Percentiles rank a stretch among this genome's conserved stretches.
phyloP scores from a whole-genome alignment of 2,113 vertebrate genomes.

The Pteronura brasiliensis region DNA sequence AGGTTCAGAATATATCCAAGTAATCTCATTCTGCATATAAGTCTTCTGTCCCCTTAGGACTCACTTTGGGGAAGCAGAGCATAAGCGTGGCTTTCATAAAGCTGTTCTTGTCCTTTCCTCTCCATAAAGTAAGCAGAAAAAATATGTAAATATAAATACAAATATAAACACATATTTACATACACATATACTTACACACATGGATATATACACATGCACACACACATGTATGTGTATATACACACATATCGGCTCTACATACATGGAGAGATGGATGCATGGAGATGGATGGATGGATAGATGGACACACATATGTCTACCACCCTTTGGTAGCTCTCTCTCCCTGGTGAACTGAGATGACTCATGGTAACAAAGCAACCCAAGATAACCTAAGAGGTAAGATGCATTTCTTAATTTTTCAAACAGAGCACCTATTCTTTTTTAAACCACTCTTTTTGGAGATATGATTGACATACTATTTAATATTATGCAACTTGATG shows the following conservation, averaged over 20 bases:
- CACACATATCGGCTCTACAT: too few relatives aligned
- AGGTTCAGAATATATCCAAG: not conserved
- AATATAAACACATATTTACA: not conserved
- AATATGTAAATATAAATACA: not conserved
- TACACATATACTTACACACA: not conserved
- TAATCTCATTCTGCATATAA: not conserved
- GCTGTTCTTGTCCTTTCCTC: not conserved
- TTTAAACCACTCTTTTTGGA: not conserved
- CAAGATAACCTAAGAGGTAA: not conserved
- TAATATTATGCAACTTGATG: not conserved
- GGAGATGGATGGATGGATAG: not conserved
- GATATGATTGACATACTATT: not conserved
- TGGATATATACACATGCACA: not conserved
- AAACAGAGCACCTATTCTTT: not conserved
- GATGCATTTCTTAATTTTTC: not conserved
- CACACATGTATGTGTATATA: not conserved
- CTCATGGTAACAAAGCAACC: not conserved
- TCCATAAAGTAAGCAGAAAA: not conserved
- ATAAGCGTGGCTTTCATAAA: not conserved
- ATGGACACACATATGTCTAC: too few relatives aligned
- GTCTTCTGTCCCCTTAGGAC: rapidly evolving
- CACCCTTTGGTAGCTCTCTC: not conserved
- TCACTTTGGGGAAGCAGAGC: not conserved
- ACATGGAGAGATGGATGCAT: too few relatives aligned
- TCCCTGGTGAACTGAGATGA: not conserved